Evolutionary conservation across 2,113 vertebrate genomes (phyloP).

Genomic region (Python bivittatus): DNA sequence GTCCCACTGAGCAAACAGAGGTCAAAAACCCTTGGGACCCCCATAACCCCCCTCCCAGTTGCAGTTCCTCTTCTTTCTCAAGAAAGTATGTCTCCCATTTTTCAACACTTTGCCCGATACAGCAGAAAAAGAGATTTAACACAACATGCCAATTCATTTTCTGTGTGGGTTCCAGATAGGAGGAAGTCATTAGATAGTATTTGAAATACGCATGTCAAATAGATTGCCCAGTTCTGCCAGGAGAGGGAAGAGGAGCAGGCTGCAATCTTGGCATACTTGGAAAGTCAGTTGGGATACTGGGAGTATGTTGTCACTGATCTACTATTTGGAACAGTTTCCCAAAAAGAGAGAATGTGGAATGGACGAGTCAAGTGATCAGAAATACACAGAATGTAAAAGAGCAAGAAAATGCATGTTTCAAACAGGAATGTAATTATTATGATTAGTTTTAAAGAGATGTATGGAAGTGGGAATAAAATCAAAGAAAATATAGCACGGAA

Average conservation of each 20-base stretch:
- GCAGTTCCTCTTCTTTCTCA: background rate
- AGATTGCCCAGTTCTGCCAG: background rate
- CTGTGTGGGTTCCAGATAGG: background rate
- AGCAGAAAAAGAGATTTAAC: background rate
- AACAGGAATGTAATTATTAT: background rate
- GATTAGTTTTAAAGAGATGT: background rate
- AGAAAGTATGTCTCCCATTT: background rate
- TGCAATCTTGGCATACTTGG: constrained; percentile 34
- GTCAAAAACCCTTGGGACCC: background rate
- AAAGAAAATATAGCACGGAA: background rate
- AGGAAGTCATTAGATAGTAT: background rate
- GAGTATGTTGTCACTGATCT: constrained; percentile 14
- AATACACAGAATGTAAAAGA: background rate
- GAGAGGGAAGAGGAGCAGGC: background rate
- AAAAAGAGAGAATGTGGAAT: constrained; percentile 27
- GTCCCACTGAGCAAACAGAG: background rate
- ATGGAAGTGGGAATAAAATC: background rate
- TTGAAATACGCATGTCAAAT: background rate
- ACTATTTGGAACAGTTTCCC: constrained; percentile 34
- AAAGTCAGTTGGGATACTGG: constrained; percentile 33
- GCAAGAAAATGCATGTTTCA: background rate
- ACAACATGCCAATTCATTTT: background rate
- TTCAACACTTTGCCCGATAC: background rate
- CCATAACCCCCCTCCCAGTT: too few species aligned
- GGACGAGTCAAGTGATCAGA: background rate